phyloP scores from a whole-genome alignment of 2,888 invertebrate genomes.

The Drymonia ruficornis region DNA sequence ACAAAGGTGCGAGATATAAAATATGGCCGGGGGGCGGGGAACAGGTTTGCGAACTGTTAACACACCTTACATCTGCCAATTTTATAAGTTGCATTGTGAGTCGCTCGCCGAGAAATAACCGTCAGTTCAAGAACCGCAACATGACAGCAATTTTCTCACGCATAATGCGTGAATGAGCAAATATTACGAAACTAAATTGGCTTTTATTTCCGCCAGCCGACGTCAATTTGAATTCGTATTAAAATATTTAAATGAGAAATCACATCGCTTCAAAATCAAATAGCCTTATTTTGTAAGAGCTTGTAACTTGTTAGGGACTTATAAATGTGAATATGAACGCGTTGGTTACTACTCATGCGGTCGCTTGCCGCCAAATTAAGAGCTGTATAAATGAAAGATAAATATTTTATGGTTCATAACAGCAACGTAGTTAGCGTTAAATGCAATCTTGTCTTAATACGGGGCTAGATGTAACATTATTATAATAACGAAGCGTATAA shows the following conservation, averaged over 20 bases:
- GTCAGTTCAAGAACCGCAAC: constrained; percentile 5
- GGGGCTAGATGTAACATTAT: neutral
- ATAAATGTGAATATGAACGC: neutral
- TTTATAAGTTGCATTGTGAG: constrained; percentile 2
- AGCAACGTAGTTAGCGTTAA: constrained; percentile 26
- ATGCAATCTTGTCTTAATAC: constrained; percentile 15
- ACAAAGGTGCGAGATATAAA: constrained; percentile 37
- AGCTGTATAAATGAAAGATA: constrained; percentile 25
- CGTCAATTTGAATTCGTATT: constrained; percentile 7
- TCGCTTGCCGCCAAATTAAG: constrained; percentile 19
- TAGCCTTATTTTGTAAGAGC: neutral
- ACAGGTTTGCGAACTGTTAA: constrained; percentile 8
- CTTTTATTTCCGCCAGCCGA: constrained; percentile 10
- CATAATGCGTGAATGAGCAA: constrained; percentile 17
- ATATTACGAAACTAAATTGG: constrained; percentile 14
- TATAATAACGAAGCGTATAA: too few relatives aligned
- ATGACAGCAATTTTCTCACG: constrained; percentile 24
- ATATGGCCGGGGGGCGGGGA: constrained; percentile 10
- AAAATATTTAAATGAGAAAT: constrained; percentile 22
- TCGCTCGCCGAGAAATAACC: neutral
- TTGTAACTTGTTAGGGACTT: neutral
- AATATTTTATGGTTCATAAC: constrained; percentile 34
- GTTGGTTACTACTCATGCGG: constrained; percentile 4
- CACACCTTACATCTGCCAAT: constrained; percentile 2
- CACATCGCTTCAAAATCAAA: neutral